Evolutionary conservation across 2,888 invertebrate genomes (phyloP).

Genomic region (Lithosia quadra): DNA sequence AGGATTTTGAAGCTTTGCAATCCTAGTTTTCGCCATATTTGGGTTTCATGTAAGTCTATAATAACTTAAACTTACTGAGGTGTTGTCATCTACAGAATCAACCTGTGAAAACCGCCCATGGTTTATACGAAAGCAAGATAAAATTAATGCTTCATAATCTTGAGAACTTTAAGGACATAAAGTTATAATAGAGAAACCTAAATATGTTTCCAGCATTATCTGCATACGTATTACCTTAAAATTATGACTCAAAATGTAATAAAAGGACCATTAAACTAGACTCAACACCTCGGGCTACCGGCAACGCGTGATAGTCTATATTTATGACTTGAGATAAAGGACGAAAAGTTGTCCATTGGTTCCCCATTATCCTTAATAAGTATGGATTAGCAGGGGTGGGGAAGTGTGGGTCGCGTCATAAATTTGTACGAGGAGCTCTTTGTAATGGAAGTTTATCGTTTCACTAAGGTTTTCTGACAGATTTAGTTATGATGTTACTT

Average conservation of each 20-base stretch:
- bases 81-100: no score
- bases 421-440: constrained; percentile 77
- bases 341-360: constrained; percentile 82
- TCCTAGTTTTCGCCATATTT: not conserved
- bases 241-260: constrained; percentile 68
- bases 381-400: constrained; percentile 82
- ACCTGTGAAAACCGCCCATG: no score
- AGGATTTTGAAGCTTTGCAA: not conserved
- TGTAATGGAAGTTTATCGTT: constrained; percentile 79
- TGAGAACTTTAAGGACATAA: not conserved
- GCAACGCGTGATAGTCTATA: constrained; percentile 67
- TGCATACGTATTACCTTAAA: constrained; percentile 56
- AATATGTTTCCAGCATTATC: constrained; percentile 25
- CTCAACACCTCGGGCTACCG: constrained; percentile 76
- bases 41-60: not conserved
- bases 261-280: constrained; percentile 73
- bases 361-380: constrained; percentile 86
- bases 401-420: constrained; percentile 71
- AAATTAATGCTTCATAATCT: not conserved
- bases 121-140: no score
- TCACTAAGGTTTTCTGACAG: constrained; percentile 48
- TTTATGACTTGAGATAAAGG: constrained; percentile 81
- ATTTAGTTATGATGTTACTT: constrained; percentile 28
- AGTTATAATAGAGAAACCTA: constrained; percentile 8
- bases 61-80: no score